Evolutionary conservation across 2,113 vertebrate species (phyloP), one percentile per base, ranked within the genome.

Genomic region (Anhinga anhinga): DNA sequence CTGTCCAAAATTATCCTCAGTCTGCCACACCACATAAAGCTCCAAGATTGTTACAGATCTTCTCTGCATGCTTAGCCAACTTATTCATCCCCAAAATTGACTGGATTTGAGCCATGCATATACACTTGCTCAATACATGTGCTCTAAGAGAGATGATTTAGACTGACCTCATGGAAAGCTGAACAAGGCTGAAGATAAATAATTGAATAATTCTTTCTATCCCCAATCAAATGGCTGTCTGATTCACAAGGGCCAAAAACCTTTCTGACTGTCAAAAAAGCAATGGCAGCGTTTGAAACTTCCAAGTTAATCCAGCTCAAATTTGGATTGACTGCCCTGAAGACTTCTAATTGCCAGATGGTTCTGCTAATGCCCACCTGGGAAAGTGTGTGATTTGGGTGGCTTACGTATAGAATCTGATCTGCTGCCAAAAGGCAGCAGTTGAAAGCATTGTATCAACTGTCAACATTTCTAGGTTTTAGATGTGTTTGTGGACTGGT

Each of bases 261-360:
- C 78, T 56, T 66, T 91, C 92, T 94, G 86, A 88, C 84, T 96
- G 91, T 97, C 94, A 95, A 90, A 93, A 93, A 94, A 92, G 62
- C 40, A 74, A 44, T 44, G 38, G 56, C 90, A 95, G 80, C 65
- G 29, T 95, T 97, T 97, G 93, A 96, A 98, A 97, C 77, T 97
- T 97, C 95, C 95, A 81, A 91, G 92, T 95, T 98, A 98, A 98
- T 98, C 97, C 96, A 97, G 84, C 93, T 97, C 94, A 96, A 94
- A 97, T 91, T 95, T 97, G 96, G 78, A 98, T 88, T 97, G 96
- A 89, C 94, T 95, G 95, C 96, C 90, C 95, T 7, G 1, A 96
- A 98, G 97, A 92, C 87, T 95, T 97, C 94, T 97, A 97, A 97
- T 97, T 97, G 97, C 91, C 97, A 97, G 97, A 97, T 97, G 96